A percentile compares a stretch with the other conserved stretches of the same genome.
Evolutionary conservation across 2,113 vertebrate species (phyloP).

Genomic region (Rhinolophus ferrumequinum): DNA sequence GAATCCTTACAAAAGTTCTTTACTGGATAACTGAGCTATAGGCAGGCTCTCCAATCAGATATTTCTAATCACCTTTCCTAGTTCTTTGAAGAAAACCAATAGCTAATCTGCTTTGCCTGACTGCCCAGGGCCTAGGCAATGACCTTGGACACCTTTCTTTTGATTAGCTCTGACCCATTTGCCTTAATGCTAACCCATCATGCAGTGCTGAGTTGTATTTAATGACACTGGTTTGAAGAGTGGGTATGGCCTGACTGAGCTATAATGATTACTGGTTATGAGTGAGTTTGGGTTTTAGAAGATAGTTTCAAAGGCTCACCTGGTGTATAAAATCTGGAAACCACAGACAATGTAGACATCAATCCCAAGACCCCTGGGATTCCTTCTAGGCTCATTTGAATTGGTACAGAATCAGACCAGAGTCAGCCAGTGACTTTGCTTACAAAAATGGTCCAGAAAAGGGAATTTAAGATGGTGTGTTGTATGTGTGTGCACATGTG

Average conservation of each 20-base stretch:
- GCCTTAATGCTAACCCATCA: not conserved
- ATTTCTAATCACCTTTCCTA: slow-evolving; percentile 1
- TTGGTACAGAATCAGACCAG: not conserved
- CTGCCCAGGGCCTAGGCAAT: not conserved
- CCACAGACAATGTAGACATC: not conserved
- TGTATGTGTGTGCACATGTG: not conserved
- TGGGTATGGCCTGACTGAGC: not conserved
- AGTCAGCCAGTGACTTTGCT: not conserved
- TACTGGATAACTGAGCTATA: not conserved
- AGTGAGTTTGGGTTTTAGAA: not conserved
- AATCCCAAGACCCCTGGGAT: not conserved
- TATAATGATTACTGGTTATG: not conserved
- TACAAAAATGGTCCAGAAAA: not conserved
- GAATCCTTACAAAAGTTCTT: slow-evolving; percentile 39
- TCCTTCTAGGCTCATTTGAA: not conserved
- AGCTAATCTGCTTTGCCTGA: not conserved
- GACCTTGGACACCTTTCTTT: not conserved
- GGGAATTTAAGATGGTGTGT: not conserved
- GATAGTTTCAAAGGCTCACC: not conserved
- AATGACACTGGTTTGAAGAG: not conserved
- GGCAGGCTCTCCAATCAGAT: not conserved
- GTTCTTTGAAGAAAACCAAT: not conserved
- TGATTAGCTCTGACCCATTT: not conserved
- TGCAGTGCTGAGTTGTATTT: not conserved
- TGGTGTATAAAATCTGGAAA: not conserved